Percentiles rank a stretch among this genome's conserved stretches.
These are phyloP conservation scores for Chaetops frenatus DNA, from an alignment of 2,113 vertebrate genomes.

Conservation along the genomic window DNA sequence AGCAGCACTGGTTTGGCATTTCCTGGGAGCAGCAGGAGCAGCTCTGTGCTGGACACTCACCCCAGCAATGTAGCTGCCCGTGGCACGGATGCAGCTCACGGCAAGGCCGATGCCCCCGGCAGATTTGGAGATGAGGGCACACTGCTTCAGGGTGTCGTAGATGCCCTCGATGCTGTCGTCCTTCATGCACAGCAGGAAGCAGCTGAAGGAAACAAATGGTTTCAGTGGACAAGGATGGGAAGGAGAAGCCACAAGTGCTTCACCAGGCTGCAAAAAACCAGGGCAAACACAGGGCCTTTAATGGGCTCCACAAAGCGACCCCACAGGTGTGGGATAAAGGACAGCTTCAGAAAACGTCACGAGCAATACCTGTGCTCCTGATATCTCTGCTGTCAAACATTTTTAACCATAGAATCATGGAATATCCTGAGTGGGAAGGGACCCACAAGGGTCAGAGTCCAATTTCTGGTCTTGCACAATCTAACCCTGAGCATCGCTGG, in stretches of 20 bases:
- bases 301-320: not conserved
- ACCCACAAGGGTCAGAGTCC: not conserved
- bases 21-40: not conserved
- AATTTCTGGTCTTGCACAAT: not conserved
- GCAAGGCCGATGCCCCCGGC: conserved; percentile 94
- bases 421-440: not conserved
- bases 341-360: rapidly evolving
- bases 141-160: conserved; percentile 95
- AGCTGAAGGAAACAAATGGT: conserved; percentile 62
- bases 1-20: rapidly evolving
- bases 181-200: conserved; percentile 93
- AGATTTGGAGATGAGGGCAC: conserved; percentile 94
- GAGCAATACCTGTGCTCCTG: rapidly evolving
- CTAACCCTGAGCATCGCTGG: not conserved
- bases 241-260: not conserved
- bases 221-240: not conserved
- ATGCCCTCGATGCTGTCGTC: conserved; percentile 98
- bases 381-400: not conserved
- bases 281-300: rapidly evolving
- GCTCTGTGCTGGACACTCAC: conserved; percentile 61
- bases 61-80: conserved; percentile 96
- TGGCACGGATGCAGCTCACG: conserved; percentile 92
- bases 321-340: not conserved
- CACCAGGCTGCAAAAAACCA: not conserved
- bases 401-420: rapidly evolving